Evolutionary conservation across 1,140 invertebrate genomes (phyloP).

Genomic region (Platyscapa corneri): DNA sequence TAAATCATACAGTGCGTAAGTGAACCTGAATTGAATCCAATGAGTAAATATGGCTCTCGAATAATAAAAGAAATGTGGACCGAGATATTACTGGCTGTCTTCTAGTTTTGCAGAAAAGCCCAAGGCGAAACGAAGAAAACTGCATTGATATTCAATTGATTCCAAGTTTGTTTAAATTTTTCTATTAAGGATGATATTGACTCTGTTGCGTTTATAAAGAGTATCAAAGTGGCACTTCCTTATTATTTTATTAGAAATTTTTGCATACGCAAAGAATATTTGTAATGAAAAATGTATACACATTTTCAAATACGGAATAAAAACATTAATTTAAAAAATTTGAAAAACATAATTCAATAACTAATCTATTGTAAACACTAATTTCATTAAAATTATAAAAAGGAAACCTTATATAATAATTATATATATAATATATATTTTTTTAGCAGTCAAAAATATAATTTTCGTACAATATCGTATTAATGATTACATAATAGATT

Average conservation of each 20-base stretch:
- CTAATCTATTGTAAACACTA: too few relatives aligned
- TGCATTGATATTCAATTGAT: constrained; percentile 41
- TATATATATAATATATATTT: too few relatives aligned
- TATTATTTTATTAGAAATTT: not conserved
- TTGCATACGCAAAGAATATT: not conserved
- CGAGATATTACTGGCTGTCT: not conserved
- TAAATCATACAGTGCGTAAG: constrained; percentile 71
- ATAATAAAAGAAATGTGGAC: constrained; percentile 60
- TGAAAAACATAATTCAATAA: too few relatives aligned
- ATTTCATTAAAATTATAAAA: too few relatives aligned
- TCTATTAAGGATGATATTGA: constrained; percentile 7
- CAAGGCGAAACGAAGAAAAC: constrained; percentile 43
- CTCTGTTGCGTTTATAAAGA: not conserved
- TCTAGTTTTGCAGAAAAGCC: constrained; percentile 2
- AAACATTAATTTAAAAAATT: too few relatives aligned
- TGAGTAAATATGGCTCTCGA: constrained; percentile 72
- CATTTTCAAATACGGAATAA: too few relatives aligned
- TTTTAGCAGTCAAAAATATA: too few relatives aligned
- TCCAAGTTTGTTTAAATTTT: constrained; percentile 37
- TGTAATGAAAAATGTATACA: too few relatives aligned
- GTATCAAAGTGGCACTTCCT: not conserved
- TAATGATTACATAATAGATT: not conserved
- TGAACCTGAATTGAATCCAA: constrained; percentile 74
- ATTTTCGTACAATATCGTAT: too few relatives aligned
- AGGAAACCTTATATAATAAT: too few relatives aligned